Percentiles rank a stretch among this genome's conserved stretches.
These are phyloP conservation scores for Cyprinodon diabolis DNA, from an alignment of 2,797 vertebrate species.

Conservation along the genomic window DNA sequence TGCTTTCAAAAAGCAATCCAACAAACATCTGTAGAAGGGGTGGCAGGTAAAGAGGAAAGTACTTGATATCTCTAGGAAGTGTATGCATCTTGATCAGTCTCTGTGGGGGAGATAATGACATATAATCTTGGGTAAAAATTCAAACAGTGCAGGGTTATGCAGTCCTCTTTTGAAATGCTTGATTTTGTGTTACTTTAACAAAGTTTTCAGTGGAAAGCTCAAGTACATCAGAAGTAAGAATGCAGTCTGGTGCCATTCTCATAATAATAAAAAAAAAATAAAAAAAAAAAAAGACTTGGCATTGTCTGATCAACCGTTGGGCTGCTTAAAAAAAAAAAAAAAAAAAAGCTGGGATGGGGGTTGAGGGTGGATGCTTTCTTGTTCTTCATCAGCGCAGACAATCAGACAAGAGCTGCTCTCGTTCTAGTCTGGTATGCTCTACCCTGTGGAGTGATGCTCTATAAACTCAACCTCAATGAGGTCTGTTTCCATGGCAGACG, in stretches of 20 bases:
- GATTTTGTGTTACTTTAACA: constrained; percentile 54
- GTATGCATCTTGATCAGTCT: constrained; percentile 52
- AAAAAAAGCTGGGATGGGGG: constrained; percentile 7
- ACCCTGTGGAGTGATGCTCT: constrained; percentile 49
- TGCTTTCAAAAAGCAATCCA: constrained; percentile 16
- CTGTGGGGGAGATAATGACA: constrained; percentile 31
- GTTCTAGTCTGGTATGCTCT: constrained; percentile 37
- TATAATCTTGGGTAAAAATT: constrained; percentile 39
- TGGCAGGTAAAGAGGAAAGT: constrained; percentile 12
- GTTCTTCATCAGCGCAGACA: constrained; percentile 33
- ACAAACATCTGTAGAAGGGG: constrained; percentile 18
- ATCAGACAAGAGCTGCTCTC: constrained; percentile 39
- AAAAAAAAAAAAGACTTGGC: constrained; percentile 6
- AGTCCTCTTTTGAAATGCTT: constrained; percentile 40
- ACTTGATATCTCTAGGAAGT: constrained; percentile 48
- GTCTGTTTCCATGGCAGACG: constrained; percentile 59
- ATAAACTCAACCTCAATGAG: constrained; percentile 59
- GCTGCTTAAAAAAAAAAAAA: constrained; percentile 7
- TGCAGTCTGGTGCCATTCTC: neutral
- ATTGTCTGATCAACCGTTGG: constrained; percentile 25
- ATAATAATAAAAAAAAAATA: constrained; percentile 19
- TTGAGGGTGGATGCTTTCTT: constrained; percentile 23
- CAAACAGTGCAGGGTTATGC: constrained; percentile 29
- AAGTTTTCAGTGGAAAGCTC: constrained; percentile 58
- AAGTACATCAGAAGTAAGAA: constrained; percentile 8